A percentile compares a stretch with the other conserved stretches of the same genome.
Evolutionary conservation across 2,797 vertebrate genomes (phyloP).

Genomic region (Otus scops): DNA sequence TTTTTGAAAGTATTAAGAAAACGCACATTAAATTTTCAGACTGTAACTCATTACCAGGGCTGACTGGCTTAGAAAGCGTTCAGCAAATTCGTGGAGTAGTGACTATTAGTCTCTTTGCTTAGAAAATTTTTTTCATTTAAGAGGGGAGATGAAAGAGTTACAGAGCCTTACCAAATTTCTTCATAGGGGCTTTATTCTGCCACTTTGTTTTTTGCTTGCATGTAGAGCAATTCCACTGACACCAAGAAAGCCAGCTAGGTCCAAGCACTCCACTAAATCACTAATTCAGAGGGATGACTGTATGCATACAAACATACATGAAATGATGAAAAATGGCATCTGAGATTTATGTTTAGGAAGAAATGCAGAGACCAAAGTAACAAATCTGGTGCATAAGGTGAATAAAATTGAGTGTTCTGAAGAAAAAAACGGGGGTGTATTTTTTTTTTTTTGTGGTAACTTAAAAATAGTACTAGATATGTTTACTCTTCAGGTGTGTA

Average conservation of each 20-base stretch:
- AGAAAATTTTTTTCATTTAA: not conserved
- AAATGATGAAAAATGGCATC: not conserved
- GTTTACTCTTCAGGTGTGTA: not conserved
- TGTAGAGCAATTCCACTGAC: not conserved
- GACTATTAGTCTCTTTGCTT: not conserved
- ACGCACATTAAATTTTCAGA: not conserved
- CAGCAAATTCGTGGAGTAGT: not conserved
- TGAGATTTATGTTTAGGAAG: not conserved
- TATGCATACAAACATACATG: not conserved
- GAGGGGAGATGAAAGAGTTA: not conserved
- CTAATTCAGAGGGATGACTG: not conserved
- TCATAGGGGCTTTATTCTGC: not conserved
- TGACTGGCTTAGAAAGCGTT: not conserved
- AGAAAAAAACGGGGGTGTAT: not conserved
- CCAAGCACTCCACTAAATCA: not conserved
- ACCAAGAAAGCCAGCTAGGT: not conserved
- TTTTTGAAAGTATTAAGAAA: not conserved
- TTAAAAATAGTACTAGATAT: too few species aligned
- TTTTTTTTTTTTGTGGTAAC: not conserved
- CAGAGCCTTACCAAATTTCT: not conserved
- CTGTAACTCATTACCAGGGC: not conserved
- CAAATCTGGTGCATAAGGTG: not conserved
- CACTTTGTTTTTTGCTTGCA: not conserved
- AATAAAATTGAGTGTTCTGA: not conserved
- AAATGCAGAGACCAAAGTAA: not conserved